These are phyloP conservation scores for Lamproptera curius DNA, from an alignment of 2,888 invertebrate species.

Conservation along the genomic window DNA sequence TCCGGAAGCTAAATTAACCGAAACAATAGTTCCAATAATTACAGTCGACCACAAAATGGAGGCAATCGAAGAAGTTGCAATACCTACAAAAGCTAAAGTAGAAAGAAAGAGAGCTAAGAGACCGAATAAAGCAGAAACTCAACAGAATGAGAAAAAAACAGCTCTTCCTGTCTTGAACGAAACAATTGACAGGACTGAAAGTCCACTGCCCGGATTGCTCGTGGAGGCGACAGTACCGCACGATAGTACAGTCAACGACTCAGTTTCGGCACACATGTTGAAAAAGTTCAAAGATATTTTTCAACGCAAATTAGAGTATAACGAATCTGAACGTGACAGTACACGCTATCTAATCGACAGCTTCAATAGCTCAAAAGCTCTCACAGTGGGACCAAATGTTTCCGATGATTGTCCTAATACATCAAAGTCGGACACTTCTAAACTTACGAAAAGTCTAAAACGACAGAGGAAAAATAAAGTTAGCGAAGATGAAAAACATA, in stretches of 20 bases:
- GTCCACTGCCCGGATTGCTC: conserved; percentile 55
- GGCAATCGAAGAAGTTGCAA: conserved; percentile 27
- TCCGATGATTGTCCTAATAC: neutral
- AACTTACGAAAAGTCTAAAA: neutral
- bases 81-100: conserved; percentile 40
- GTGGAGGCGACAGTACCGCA: conserved; percentile 40
- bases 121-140: conserved; percentile 21
- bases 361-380: neutral
- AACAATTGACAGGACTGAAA: conserved; percentile 41
- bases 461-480: neutral
- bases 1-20: conserved; percentile 7
- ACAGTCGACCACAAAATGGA: conserved; percentile 41
- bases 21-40: conserved; percentile 34
- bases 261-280: conserved; percentile 37
- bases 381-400: neutral
- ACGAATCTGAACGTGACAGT: conserved; percentile 37
- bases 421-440: neutral
- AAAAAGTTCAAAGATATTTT: conserved; percentile 47
- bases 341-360: conserved; percentile 41
- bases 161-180: conserved; percentile 12
- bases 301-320: conserved; percentile 33
- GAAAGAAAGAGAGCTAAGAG: conserved; percentile 26
- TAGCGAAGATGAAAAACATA: neutral
- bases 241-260: conserved; percentile 37
- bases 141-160: conserved; percentile 9